Conservation (phyloP, 2,113 vertebrate species). For the Rhadina sibilatrix region DNA sequence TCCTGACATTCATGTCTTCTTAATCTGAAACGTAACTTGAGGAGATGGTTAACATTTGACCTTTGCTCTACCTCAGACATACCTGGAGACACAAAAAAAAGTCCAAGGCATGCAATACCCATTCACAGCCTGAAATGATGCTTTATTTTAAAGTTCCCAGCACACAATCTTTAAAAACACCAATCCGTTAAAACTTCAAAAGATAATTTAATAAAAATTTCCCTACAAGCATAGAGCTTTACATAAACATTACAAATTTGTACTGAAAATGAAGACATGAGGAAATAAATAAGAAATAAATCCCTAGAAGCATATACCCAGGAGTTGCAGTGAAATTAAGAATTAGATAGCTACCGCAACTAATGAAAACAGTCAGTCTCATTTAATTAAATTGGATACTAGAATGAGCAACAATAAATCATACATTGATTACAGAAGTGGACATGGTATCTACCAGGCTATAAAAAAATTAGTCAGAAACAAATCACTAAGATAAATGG, state of each 20-base stretch:
- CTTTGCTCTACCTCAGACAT: constrained; percentile 64
- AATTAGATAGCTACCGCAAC: neutral
- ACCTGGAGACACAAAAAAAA: constrained; percentile 50
- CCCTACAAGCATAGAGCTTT: neutral
- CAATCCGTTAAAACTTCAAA: neutral
- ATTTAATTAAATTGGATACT: neutral
- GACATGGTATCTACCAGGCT: neutral
- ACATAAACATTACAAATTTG: neutral
- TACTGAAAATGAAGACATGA: neutral
- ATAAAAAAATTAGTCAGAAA: constrained; percentile 5
- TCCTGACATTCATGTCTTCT: constrained; percentile 62
- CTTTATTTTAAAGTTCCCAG: constrained; percentile 28
- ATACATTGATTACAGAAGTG: neutral
- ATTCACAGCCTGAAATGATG: constrained; percentile 24
- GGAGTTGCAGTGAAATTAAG: neutral
- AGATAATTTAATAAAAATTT: neutral
- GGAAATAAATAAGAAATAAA: neutral
- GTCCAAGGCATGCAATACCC: neutral
- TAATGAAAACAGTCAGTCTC: neutral
- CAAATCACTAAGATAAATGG: neutral
- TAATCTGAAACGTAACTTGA: constrained; percentile 67
- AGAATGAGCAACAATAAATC: neutral
- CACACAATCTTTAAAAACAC: neutral
- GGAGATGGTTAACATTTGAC: constrained; percentile 66
- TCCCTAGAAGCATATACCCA: neutral